phyloP scores from a whole-genome alignment of 2,888 invertebrate species.

The Caenorhabditis japonica region DNA sequence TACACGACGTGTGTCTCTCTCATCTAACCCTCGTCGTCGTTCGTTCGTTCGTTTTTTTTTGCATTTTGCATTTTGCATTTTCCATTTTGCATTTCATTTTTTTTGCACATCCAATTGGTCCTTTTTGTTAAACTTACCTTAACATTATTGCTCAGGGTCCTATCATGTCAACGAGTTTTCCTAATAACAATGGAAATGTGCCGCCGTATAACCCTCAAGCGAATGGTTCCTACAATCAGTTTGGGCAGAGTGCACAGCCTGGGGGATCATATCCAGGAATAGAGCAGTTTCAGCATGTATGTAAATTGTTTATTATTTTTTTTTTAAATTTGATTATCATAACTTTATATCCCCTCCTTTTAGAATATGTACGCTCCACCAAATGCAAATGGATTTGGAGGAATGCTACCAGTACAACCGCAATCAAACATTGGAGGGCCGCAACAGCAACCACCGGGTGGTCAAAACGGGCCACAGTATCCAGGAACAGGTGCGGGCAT shows the following conservation, averaged over 20 bases:
- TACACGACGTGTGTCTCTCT: conserved; percentile 41
- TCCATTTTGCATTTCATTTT: conserved; percentile 18
- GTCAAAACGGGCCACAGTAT: conserved; percentile 9
- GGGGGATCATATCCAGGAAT: conserved; percentile 23
- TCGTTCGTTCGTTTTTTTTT: conserved; percentile 25
- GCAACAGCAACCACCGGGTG: conserved; percentile 2
- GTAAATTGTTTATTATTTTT: neutral
- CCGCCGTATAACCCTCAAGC: conserved; percentile 41
- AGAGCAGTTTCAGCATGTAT: conserved; percentile 23
- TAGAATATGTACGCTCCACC: conserved; percentile 25
- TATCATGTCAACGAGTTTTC: conserved; percentile 54
- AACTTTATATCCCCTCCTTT: too few species aligned
- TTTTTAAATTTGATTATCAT: too few species aligned
- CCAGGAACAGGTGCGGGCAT: conserved; percentile 13
- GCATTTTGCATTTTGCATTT: conserved; percentile 6
- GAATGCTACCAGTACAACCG: conserved; percentile 18
- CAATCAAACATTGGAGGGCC: conserved; percentile 32
- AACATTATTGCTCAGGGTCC: conserved; percentile 28
- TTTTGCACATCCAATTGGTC: conserved; percentile 8
- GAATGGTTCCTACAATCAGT: conserved; percentile 42
- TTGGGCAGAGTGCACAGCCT: conserved; percentile 11
- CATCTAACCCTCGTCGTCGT: conserved; percentile 37
- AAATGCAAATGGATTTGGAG: conserved; percentile 29
- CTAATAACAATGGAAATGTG: conserved; percentile 43
- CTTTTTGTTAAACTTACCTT: too few species aligned